phyloP scores from a whole-genome alignment of 2,113 vertebrate species.

The Cynoglossus semilaevis region DNA sequence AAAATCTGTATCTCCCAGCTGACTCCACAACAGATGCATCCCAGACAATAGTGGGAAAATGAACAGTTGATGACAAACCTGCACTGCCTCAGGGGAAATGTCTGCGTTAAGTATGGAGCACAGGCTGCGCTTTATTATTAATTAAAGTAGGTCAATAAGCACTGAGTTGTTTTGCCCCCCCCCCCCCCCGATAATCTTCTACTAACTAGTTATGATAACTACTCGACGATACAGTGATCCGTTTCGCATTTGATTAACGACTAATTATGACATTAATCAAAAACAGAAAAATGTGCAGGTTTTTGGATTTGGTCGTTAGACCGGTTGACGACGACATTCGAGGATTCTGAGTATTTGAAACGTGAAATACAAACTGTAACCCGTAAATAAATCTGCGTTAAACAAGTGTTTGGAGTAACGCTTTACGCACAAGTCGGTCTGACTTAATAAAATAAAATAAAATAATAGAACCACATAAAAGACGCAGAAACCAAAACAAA shows the following conservation, averaged over 20 bases:
- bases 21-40: slow-evolving; percentile 64
- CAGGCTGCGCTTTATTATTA: slow-evolving; percentile 53
- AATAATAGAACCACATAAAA: neutral
- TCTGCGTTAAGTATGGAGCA: slow-evolving; percentile 60
- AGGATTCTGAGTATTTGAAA: too few species aligned
- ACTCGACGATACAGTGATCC: slow-evolving; percentile 19
- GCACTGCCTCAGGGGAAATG: slow-evolving; percentile 55
- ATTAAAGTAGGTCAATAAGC: slow-evolving; percentile 66
- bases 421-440: too few species aligned
- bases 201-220: slow-evolving; percentile 56
- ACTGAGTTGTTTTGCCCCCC: slow-evolving; percentile 14
- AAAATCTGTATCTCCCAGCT: slow-evolving; percentile 53
- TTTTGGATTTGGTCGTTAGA: slow-evolving; percentile 1
- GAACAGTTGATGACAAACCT: slow-evolving; percentile 69
- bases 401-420: too few species aligned
- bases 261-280: slow-evolving; percentile 30
- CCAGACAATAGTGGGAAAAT: slow-evolving; percentile 72
- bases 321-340: neutral
- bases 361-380: too few species aligned
- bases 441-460: too few species aligned
- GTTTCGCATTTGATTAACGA: slow-evolving; percentile 11
- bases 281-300: neutral
- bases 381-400: too few species aligned
- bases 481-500: neutral
- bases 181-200: slow-evolving; percentile 25